phyloP scores from a whole-genome alignment of 2,113 vertebrate species.

The Ictalurus furcatus region DNA sequence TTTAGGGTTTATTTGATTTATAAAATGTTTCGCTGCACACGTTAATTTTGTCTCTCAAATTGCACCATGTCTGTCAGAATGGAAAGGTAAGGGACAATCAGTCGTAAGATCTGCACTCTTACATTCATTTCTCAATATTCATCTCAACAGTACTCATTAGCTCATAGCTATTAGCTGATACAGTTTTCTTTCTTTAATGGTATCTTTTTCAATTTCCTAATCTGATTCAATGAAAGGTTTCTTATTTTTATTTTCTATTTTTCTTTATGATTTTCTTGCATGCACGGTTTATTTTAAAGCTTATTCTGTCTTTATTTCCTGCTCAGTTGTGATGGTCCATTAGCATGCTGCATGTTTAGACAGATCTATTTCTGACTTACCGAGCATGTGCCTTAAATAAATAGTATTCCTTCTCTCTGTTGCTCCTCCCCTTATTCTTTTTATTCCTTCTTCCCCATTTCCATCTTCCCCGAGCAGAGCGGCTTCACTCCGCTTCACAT shows the following conservation, averaged over 20 bases:
- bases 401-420: not conserved
- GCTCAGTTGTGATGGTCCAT: conserved; percentile 43
- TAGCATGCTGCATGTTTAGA: conserved; percentile 54
- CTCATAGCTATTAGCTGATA: conserved; percentile 38
- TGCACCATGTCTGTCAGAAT: conserved; percentile 78
- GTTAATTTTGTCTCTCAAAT: conserved; percentile 76
- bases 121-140: conserved; percentile 38
- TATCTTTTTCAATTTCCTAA: conserved; percentile 23
- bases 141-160: conserved; percentile 25
- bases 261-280: conserved; percentile 28
- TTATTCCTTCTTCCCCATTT: conserved; percentile 3
- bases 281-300: conserved; percentile 40
- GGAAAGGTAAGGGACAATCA: conserved; percentile 76
- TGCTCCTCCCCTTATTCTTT: not conserved
- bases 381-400: not conserved
- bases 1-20: not conserved
- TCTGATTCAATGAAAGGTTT: not conserved
- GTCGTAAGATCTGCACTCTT: not conserved
- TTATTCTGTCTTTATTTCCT: conserved; percentile 9
- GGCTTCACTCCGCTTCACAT: conserved; percentile 98
- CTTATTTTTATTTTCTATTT: not conserved
- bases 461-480: conserved; percentile 77
- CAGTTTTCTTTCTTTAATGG: conserved; percentile 23
- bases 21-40: conserved; percentile 49
- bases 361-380: not conserved